These are phyloP conservation scores for Coilia nasus DNA, from an alignment of 2,797 vertebrate species.

Conservation along the genomic window DNA sequence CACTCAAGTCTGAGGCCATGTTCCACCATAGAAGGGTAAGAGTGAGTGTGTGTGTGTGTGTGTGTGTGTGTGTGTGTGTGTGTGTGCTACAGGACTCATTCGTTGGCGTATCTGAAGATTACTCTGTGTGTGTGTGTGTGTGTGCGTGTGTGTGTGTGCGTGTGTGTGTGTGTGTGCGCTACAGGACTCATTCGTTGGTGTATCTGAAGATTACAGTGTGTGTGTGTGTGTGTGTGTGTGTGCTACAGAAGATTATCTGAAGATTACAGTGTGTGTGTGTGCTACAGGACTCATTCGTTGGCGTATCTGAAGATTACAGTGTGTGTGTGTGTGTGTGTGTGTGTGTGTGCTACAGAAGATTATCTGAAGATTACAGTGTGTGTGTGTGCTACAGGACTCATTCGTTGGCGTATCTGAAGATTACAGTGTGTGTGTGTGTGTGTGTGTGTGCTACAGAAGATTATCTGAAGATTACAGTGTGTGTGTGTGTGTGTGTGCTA, in stretches of 20 bases:
- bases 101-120: too few relatives aligned
- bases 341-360: conserved; percentile 73
- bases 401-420: conserved; percentile 74
- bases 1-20: conserved; percentile 88
- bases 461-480: conserved; percentile 76
- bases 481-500: conserved; percentile 25
- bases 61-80: not conserved
- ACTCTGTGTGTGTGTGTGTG: conserved; percentile 2
- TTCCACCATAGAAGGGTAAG: conserved; percentile 84
- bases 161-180: not conserved
- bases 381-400: conserved; percentile 79
- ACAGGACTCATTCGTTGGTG: conserved; percentile 86
- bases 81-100: too few relatives aligned
- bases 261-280: conserved; percentile 65
- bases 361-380: conserved; percentile 72
- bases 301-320: conserved; percentile 75
- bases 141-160: not conserved
- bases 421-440: too few relatives aligned
- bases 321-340: too few relatives aligned
- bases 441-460: conserved; percentile 73
- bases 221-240: not conserved
- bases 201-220: conserved; percentile 76
- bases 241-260: conserved; percentile 78
- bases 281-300: conserved; percentile 86
- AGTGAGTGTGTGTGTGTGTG: not conserved